Percentiles rank a stretch among this genome's conserved stretches.
These are phyloP conservation scores for Zhuqinia jingwanae DNA, from an alignment of 2,888 invertebrate genomes.

Conservation along the genomic window DNA sequence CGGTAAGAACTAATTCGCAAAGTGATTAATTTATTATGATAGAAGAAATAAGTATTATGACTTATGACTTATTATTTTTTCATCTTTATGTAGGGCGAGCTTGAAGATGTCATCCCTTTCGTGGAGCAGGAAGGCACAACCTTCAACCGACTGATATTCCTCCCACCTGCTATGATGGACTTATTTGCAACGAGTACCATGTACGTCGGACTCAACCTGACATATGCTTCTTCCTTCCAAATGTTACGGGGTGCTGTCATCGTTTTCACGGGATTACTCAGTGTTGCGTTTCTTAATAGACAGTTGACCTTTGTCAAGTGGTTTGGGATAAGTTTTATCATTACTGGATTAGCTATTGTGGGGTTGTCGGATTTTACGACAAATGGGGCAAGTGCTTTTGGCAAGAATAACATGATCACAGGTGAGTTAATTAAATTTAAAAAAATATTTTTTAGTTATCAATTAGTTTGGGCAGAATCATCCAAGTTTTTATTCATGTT, in stretches of 20 bases:
- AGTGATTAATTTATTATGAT: no score
- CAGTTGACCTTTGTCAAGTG: slow-evolving; percentile 86
- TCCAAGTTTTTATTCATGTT: no score
- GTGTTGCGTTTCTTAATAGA: slow-evolving; percentile 88
- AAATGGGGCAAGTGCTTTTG: slow-evolving; percentile 62
- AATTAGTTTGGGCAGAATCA: no score
- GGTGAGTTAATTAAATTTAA: slow-evolving; percentile 83
- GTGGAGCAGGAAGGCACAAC: slow-evolving; percentile 86
- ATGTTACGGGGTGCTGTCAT: slow-evolving; percentile 96
- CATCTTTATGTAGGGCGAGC: slow-evolving; percentile 80
- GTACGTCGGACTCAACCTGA: slow-evolving; percentile 95
- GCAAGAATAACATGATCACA: slow-evolving; percentile 77
- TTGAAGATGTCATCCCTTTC: slow-evolving; percentile 84
- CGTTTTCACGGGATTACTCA: slow-evolving; percentile 93
- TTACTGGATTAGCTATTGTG: slow-evolving; percentile 87
- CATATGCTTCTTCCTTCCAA: slow-evolving; percentile 96
- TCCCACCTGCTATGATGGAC: slow-evolving; percentile 94
- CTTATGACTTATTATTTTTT: not conserved
- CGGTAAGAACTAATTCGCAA: slow-evolving; percentile 81
- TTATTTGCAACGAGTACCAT: slow-evolving; percentile 93
- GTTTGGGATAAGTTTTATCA: slow-evolving; percentile 88
- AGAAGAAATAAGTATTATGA: not conserved
- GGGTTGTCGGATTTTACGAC: slow-evolving; percentile 86
- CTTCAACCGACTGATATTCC: slow-evolving; percentile 90
- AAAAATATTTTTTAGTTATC: no score